Evolutionary conservation across 1,140 invertebrate species (phyloP).

Genomic region (Nebria ingens): DNA sequence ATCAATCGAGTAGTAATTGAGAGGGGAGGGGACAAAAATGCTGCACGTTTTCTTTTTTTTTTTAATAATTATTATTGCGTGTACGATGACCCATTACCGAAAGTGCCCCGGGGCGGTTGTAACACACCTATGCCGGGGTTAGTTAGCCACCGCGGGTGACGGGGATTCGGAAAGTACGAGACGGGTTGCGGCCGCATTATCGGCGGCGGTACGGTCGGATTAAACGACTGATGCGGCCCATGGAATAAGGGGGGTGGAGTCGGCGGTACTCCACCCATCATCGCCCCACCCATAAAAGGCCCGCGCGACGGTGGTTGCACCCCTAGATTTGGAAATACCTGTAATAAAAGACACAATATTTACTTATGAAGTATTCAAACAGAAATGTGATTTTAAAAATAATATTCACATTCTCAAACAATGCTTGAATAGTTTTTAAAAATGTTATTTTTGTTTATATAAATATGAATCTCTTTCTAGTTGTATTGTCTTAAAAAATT

Average conservation of each 20-base stretch:
- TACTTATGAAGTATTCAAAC: too few species aligned
- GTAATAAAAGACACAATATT: too few species aligned
- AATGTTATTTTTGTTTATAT: too few species aligned
- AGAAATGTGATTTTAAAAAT: too few species aligned
- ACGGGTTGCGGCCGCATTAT: slow-evolving; percentile 2
- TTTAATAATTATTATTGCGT: not conserved
- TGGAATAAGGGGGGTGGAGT: not conserved
- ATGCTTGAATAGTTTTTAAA: too few species aligned
- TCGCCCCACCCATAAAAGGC: not conserved
- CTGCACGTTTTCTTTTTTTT: too few species aligned
- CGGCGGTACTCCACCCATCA: not conserved
- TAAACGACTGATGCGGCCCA: not conserved
- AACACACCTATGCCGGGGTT: not conserved
- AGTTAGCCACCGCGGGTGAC: not conserved
- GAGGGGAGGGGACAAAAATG: too few species aligned
- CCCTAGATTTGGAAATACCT: not conserved
- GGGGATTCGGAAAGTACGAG: not conserved
- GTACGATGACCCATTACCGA: slow-evolving; percentile 2
- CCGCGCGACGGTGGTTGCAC: not conserved
- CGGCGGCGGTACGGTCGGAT: not conserved
- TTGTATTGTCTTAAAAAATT: too few species aligned
- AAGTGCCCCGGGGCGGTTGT: not conserved
- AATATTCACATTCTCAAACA: too few species aligned
- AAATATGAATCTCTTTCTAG: too few species aligned
- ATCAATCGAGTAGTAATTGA: too few species aligned